Evolutionary conservation across 2,888 invertebrate genomes (phyloP), one percentile per base, ranked within the genome.

Genomic region (Acrocyrtus sp.): DNA sequence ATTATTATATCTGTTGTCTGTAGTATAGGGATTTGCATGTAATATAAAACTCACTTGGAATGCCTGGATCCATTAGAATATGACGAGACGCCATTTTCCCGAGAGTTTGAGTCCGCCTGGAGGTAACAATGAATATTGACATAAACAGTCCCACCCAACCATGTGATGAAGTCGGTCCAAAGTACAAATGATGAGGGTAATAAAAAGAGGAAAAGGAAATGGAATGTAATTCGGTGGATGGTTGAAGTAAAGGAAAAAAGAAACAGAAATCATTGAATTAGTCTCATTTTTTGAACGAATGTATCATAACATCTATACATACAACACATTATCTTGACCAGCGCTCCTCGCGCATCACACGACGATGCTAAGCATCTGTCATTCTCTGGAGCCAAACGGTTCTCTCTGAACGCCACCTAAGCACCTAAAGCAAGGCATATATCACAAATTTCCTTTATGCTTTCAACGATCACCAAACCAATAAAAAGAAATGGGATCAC

Each of bases 31-130:
- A n/a, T n/a, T n/a, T n/a, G n/a, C n/a, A n/a, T n/a, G n/a, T n/a
- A n/a, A n/a, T n/a, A n/a, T n/a, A 19, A n/a, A 1, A 57, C 65
- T 53, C 68, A 74, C 73, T 58, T 75, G 48, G 73, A 66, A 48
- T 65, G 77, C 21, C 47, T 34, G 56, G 78, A 76, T 41, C 79
- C 78, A 48, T 80, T 78, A 5, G 76, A 69, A 24, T 81, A 72
- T 26, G 75, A 72, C 29, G 68, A 63, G 53, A 72, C 65, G 63
- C 80, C 73, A 50, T 70, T 62, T 56, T 78, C 76, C 62, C 80
- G 68, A 61, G 76, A 72, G 60, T 63, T 69, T 74, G 72, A 61
- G 58, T 81, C 80, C 69, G 77, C 78, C 81, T 74, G 66, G 65
- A 74, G 56, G 63, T 67, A 27, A 66, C 47, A 74, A 53, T 19